Evolutionary conservation across 2,888 invertebrate genomes (phyloP), one percentile per base, ranked within the genome.

Genomic region (Pseudococcus viburni): DNA sequence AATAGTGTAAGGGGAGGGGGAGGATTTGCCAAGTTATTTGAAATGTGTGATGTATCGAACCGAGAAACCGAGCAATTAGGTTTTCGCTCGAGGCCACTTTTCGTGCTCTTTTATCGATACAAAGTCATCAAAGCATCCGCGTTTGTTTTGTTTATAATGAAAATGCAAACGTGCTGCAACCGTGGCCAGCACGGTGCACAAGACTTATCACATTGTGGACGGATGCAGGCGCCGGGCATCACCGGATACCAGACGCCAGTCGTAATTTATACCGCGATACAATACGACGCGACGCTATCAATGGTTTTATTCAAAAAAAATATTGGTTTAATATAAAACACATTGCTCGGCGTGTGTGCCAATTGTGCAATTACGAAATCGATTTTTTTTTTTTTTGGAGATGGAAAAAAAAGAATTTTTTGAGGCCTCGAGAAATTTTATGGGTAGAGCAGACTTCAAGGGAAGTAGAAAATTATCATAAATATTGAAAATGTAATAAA

Each of bases 171-270:
- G 22, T 64, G 22, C 22, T 64, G 64, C 64, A 64, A 64, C 55
- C 17, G 7, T 22, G 64, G 22, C 12, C 22, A 22, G 11, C 9
- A 4, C 64, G 11, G 6, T 22, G 22, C 64, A 22, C 64, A 64
- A 9, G 9, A 22, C 22, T 64, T 64, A 64, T 64, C 64, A 64
- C 64, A 64, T 64, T 22, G 64, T 64, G 64, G 64, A 22, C 64
- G 64, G 64, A 64, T 64, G 22, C 64, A 64, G 64, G 64, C 64
- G 64, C 64, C 64, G 64, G 64, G 19, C 64, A 64, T 64, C 64
- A 64, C 64, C 64, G 64, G 64, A 64, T 64, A 64, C 64, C 64
- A 64, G 64, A 64, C 64, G 64, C 64, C 64, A 22, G 64, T 19
- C 22, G 12, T 64, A 64, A 64, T 64, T 64, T 22, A 22, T 64